phyloP scores from a whole-genome alignment of 1,140 invertebrate genomes.

The Philotrypesis tridentata region DNA sequence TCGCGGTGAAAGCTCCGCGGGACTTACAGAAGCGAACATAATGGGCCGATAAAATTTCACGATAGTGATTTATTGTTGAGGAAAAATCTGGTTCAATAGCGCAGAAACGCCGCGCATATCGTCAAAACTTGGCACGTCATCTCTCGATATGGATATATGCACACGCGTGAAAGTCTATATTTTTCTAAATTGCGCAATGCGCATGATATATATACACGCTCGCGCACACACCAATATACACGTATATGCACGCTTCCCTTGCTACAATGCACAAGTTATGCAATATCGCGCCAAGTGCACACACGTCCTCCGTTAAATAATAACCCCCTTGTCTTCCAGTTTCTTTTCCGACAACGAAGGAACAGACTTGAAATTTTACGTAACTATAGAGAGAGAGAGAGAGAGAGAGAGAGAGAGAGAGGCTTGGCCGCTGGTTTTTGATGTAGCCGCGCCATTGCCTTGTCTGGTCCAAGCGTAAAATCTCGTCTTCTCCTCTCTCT shows the following conservation, averaged over 20 bases:
- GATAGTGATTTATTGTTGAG: background rate
- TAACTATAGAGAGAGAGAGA: too few relatives aligned
- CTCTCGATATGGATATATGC: too few relatives aligned
- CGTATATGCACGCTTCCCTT: background rate
- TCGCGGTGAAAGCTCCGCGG: constrained; percentile 11
- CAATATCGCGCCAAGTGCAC: background rate
- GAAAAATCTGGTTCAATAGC: background rate
- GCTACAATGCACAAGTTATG: background rate
- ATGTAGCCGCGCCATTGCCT: too few relatives aligned
- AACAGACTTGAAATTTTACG: background rate
- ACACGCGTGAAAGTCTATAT: constrained; percentile 23
- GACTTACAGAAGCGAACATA: too few relatives aligned
- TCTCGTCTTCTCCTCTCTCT: too few relatives aligned
- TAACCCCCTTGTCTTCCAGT: constrained; percentile 10
- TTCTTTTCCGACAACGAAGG: background rate
- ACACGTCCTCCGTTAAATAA: constrained; percentile 5
- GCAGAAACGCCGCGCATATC: too few relatives aligned
- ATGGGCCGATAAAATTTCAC: background rate
- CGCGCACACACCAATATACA: too few relatives aligned
- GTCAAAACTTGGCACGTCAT: background rate
- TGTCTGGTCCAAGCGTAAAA: too few relatives aligned
- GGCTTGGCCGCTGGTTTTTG: too few relatives aligned
- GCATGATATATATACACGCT: too few relatives aligned
- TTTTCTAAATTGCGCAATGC: constrained; percentile 3
- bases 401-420: too few relatives aligned